Evolutionary conservation across 2,113 vertebrate genomes (phyloP).

Genomic region (Eurystomus gularis): DNA sequence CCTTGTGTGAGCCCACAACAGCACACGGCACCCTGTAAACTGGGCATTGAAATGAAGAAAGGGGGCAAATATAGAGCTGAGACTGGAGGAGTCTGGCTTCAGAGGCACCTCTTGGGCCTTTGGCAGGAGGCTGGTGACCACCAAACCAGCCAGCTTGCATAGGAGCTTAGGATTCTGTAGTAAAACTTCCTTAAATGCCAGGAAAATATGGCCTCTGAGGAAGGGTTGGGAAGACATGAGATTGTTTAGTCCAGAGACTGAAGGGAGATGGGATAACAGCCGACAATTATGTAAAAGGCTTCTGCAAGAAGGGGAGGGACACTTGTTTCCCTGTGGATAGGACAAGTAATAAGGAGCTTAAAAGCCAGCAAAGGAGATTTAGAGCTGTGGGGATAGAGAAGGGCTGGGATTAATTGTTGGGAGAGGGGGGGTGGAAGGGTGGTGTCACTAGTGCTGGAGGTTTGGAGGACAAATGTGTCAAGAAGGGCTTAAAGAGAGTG

Average conservation of each 20-base stretch:
- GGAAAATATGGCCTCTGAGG: not conserved
- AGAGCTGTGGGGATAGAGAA: constrained; percentile 58
- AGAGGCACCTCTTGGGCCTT: not conserved
- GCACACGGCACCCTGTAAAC: accelerated
- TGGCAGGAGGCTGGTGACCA: not conserved
- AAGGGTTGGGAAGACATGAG: not conserved
- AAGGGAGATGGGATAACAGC: constrained; percentile 15
- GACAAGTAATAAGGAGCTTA: constrained; percentile 68
- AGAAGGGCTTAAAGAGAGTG: constrained; percentile 19
- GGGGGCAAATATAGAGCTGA: not conserved
- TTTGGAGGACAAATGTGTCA: constrained; percentile 63
- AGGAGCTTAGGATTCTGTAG: not conserved
- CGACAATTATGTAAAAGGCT: constrained; percentile 37
- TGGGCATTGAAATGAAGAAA: not conserved
- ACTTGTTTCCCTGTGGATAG: constrained; percentile 47
- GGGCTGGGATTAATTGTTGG: constrained; percentile 41
- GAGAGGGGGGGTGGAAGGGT: constrained; percentile 12
- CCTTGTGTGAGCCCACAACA: not conserved
- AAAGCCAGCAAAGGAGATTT: constrained; percentile 55
- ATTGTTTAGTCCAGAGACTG: not conserved
- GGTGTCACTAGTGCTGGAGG: not conserved
- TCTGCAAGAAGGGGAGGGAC: constrained; percentile 36
- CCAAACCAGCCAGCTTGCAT: accelerated
- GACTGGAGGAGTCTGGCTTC: not conserved
- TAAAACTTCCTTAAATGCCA: not conserved